Conservation (phyloP, 2,113 vertebrate genomes). For the Pelecanus crispus region DNA sequence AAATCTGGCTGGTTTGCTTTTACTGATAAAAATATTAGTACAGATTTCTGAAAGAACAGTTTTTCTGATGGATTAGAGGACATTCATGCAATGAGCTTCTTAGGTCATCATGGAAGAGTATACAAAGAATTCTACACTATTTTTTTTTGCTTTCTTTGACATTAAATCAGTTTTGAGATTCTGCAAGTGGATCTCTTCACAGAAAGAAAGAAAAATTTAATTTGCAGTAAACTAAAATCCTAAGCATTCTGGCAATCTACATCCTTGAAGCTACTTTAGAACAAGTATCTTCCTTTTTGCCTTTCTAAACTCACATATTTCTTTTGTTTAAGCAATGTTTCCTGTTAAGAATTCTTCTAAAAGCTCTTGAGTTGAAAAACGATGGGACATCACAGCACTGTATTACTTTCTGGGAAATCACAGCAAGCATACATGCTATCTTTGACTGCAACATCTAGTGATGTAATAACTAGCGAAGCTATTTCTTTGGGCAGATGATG, state of each 20-base stretch:
- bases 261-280: not conserved
- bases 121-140: not conserved
- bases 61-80: not conserved
- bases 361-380: not conserved
- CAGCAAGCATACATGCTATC: not conserved
- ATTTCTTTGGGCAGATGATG: not conserved
- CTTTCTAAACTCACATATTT: not conserved
- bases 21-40: not conserved
- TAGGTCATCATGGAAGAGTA: not conserved
- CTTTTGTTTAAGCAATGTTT: not conserved
- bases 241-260: not conserved
- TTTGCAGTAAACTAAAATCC: not conserved
- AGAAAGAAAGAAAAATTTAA: not conserved
- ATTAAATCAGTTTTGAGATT: not conserved
- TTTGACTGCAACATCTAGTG: not conserved
- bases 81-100: not conserved
- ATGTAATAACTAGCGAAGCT: not conserved
- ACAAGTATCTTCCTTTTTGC: not conserved
- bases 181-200: not conserved
- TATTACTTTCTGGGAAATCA: not conserved
- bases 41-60: not conserved
- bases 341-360: not conserved
- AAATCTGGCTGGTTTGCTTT: not conserved
- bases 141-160: not conserved
- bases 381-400: not conserved